Conservation (phyloP, 2,888 invertebrate genomes). For the Pyrgus malvae region DNA sequence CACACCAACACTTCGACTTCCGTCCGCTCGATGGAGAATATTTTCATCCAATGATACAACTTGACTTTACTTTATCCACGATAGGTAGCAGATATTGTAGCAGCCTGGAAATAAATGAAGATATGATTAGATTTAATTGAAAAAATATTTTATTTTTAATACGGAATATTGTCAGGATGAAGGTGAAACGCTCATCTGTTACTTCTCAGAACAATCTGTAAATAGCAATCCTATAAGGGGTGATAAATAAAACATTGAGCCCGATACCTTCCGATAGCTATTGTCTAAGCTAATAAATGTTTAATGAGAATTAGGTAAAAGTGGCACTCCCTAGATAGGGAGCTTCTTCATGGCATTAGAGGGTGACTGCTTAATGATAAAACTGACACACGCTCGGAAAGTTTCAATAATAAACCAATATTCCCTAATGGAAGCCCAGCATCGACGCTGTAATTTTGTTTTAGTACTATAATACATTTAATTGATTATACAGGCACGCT, state of each 20-base stretch:
- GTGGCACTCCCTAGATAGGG: constrained; percentile 56
- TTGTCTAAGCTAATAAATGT: constrained; percentile 79
- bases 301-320: constrained; percentile 78
- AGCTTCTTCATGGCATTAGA: constrained; percentile 64
- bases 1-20: constrained; percentile 15
- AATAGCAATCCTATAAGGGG: constrained; percentile 71
- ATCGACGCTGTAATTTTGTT: constrained; percentile 15
- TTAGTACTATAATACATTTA: constrained; percentile 19
- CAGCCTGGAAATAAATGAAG: background rate
- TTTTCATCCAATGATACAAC: constrained; percentile 30
- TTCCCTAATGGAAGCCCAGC: constrained; percentile 40
- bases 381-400: constrained; percentile 53
- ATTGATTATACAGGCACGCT: constrained; percentile 17
- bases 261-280: constrained; percentile 68
- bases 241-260: constrained; percentile 75
- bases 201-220: constrained; percentile 39
- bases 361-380: constrained; percentile 68
- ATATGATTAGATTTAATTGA: background rate
- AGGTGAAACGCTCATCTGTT: constrained; percentile 9
- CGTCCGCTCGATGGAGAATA: constrained; percentile 32
- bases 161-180: background rate
- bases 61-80: too few species aligned
- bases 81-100: too few species aligned
- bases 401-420: constrained; percentile 39
- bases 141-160: constrained; percentile 30